Evolutionary conservation across 2,888 invertebrate species (phyloP), one percentile per base, ranked within the genome.

Genomic region (Leptarthrus brevirostris): DNA sequence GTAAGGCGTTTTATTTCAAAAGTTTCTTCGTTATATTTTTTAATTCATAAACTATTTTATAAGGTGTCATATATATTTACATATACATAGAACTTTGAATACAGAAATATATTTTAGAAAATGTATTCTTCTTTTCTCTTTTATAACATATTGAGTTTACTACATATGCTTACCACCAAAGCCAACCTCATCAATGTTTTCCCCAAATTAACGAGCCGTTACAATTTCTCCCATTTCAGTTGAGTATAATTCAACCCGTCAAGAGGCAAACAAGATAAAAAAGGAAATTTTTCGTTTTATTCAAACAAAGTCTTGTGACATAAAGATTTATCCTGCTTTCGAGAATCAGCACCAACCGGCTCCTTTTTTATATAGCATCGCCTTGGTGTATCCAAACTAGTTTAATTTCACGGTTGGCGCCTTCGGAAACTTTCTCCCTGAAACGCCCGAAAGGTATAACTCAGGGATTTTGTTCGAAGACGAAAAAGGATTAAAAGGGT

Each of bases 341-440:
- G 24, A 34, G 69, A 34, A 24, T 69, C 52, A 49, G 34, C 49
- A 69, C 52, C 34, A 52, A 69, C 24, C 52, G 52, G 30, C 52
- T 52, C 18, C 52, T 30, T 52, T 69, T 69, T 69, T 69, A 69
- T 66, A 26, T 20, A 34, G 18, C 69, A 30, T 20, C 69, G 52
- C 52, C 69, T 69, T 69, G 69, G 69, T 52, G 52, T 44, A 69
- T 18, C 34, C 69, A 69, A 69, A 69, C 54, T 71, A 71, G 71
- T 71, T 71, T 71, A 71, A 71, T 71, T 71, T 71, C 71, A 71
- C 71, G 71, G 71, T 56, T 71, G 71, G 26, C 71, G 71, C 54
- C 53, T 52, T 36, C 40, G 24, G 22, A 70, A 54, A 69, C 69
- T 69, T 69, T 69, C 24, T 52, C 36, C 54, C 40, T 6, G 26